Base-by-base conservation (phyloP, 92 coral and sea anemone genomes). In the Blastomussa wellsi region DNA sequence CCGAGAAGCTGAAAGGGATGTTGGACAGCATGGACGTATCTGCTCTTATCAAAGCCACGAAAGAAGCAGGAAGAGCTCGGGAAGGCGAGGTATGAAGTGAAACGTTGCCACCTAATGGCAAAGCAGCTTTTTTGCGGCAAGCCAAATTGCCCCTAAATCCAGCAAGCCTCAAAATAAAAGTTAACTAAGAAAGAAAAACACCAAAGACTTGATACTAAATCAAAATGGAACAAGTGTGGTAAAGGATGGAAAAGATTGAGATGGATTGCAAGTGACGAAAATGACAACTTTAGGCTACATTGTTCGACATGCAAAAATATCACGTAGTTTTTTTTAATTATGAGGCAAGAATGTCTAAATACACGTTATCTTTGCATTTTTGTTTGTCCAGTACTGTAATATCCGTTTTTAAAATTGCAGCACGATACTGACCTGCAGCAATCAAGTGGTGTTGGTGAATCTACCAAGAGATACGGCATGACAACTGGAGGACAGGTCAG, bases 1-100 rank as follows among this genome's bases (percentile, higher is more conserved):
- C 98, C 14, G 99, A 97, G 86, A 97, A 97, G 77, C 89, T 97
- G 15, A 93, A 95, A 51, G 98, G 94, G 64, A 97, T 97, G 99
- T 83, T 97, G 19, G 96, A 95, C 67, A 97, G 89, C 72, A 92
- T 97, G 90, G 98, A 97, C 71, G 98, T 97, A 47, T 92, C 99
- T 37, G 99, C 99, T 10, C 90, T 97, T 51, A 93, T 97, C 31
- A 90, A 97, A 90, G 99, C 96, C n/a, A 93, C 96, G 3, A 88
- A 88, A 78, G 96, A 93, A 44, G 96, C 94, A 3, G 90, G 90
- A 66, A 83, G 81, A 38, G 70, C 74, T 41, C 39, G 77, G 15
- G 77, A 15, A 31, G 59, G 74, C 60, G 80, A 42, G 87, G 87
- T 83, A 74, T 70, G 86, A 6, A 70, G 48, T 26, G 17, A 62